Base-by-base conservation (phyloP, 2,113 vertebrate genomes). In the Myotis davidii region DNA sequence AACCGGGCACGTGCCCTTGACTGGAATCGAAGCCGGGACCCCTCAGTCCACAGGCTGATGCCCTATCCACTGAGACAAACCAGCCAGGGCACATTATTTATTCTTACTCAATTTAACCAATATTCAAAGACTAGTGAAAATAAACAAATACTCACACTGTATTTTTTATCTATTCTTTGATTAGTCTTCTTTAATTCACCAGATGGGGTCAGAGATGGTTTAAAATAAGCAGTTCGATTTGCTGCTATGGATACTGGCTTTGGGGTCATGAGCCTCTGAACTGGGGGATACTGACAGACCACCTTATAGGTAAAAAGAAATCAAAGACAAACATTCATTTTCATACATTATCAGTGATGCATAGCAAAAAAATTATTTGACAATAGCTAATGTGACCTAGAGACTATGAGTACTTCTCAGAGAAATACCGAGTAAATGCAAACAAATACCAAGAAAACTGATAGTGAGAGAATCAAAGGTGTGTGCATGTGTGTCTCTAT, bases 191-290 rank as follows among this genome's bases (percentile, higher is more conserved):
- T 98, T 88, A 98, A 94, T 94, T 98, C 98, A 95, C 98, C 98
- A 95, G 99, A 97, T 45, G 99, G 98, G 82, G 98, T 99, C 78
- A 99, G 97, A 90, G 99, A 99, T 1, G 99, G 99, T 97, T 99
- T 99, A 98, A 99, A 99, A 98, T 99, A 99, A 50, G 99, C 98
- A 1, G 98, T 98, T 84, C 98, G 98, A 98, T 98, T 99, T 96
- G 97, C 90, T 88, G 99, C 98, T 91, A 99, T 97, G 27, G 98
- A 97, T 89, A 99, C 95, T 78, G 98, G 95, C 94, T 98, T 97
- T 84, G 99, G 99, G 90, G 99, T 99, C 97, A 99, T 94, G 9
- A 99, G 98, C 97, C 98, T 99, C 98, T 99, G 99, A 86, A 99
- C 99, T 27, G 99, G 99, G 50, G 99, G 99, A 91, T 98, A 97